Percentiles rank a stretch among this genome's conserved stretches.
Evolutionary conservation across 2,888 invertebrate species (phyloP).

Genomic region (Candidula unifasciata): DNA sequence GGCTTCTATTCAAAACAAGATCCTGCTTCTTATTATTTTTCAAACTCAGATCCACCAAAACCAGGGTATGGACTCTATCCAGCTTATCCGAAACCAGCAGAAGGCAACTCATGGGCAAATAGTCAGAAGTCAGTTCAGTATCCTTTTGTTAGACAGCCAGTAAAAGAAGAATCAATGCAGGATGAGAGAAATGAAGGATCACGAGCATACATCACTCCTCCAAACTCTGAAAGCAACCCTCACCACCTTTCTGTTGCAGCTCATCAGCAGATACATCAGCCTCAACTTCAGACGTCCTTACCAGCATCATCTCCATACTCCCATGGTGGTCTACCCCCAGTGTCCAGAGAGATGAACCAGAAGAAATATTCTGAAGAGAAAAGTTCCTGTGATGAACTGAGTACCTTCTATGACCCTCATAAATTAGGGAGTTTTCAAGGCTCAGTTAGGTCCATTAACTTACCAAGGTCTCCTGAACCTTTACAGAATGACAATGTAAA

Average conservation of each 20-base stretch:
- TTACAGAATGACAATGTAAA: not conserved
- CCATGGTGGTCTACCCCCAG: not conserved
- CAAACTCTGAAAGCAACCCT: not conserved
- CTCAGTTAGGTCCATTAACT: not conserved
- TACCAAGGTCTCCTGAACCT: not conserved
- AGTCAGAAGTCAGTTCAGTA: not conserved
- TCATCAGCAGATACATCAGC: slow-evolving; percentile 10
- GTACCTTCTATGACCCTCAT: not conserved
- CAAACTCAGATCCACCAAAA: not conserved
- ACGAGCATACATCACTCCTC: not conserved
- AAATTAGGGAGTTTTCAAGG: not conserved
- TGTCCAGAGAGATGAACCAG: not conserved
- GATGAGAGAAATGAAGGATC: not conserved
- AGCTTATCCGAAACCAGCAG: not conserved
- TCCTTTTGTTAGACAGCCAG: not conserved
- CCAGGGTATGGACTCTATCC: not conserved
- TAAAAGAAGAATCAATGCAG: not conserved
- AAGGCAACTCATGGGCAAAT: not conserved
- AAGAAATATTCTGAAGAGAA: not conserved
- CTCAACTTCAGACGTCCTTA: not conserved
- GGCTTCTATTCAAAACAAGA: slow-evolving; percentile 31
- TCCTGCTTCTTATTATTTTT: slow-evolving; percentile 19
- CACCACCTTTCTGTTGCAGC: not conserved
- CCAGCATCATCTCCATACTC: not conserved
- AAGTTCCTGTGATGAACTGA: not conserved